Conservation (phyloP, 2,888 invertebrate genomes). For the Protonemura montana region DNA sequence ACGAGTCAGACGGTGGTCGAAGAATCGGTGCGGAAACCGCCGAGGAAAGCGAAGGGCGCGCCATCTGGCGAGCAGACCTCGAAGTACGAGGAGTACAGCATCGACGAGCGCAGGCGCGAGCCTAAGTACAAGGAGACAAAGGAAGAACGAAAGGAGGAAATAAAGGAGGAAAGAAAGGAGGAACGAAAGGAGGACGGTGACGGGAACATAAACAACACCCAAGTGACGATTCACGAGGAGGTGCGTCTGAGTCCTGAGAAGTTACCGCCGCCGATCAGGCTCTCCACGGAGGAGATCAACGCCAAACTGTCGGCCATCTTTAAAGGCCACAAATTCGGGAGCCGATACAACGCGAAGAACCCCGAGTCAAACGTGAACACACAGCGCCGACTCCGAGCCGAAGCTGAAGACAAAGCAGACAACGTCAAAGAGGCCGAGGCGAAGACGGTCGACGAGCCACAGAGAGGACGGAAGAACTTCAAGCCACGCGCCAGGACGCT, state of each 20-base stretch:
- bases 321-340: slow-evolving; percentile 32
- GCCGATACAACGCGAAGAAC: slow-evolving; percentile 34
- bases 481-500: neutral
- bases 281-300: slow-evolving; percentile 36
- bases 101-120: slow-evolving; percentile 9
- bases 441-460: too few species aligned
- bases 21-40: neutral
- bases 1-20: neutral
- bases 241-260: neutral
- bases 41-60: neutral
- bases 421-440: neutral
- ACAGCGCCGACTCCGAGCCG: neutral
- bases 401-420: neutral
- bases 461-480: slow-evolving; percentile 23
- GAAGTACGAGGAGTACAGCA: neutral
- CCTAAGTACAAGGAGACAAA: slow-evolving; percentile 8
- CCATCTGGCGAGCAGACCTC: neutral
- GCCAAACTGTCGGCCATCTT: slow-evolving; percentile 29
- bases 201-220: neutral
- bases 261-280: slow-evolving; percentile 2
- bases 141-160: neutral
- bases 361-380: slow-evolving; percentile 21
- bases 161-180: neutral
- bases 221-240: slow-evolving; percentile 35
- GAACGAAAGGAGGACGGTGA: neutral